These are phyloP conservation scores for Drosophila pruinosa DNA, from an alignment of 1,140 invertebrate species.

Conservation along the genomic window DNA sequence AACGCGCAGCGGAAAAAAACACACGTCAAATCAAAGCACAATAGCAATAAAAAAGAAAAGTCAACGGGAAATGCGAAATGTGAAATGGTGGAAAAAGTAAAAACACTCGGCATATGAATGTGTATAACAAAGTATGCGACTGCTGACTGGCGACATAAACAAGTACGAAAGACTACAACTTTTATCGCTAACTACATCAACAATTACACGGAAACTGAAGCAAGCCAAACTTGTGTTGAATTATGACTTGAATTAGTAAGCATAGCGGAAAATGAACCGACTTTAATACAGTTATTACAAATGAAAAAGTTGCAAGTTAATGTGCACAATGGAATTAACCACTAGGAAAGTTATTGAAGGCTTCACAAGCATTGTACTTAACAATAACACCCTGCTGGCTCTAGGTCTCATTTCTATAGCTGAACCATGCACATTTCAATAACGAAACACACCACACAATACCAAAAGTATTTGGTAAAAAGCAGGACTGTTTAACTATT, in stretches of 20 bases:
- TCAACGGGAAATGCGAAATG: conserved; percentile 12
- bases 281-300: background rate
- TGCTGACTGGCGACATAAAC: conserved; percentile 5
- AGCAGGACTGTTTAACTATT: too few species aligned
- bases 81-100: background rate
- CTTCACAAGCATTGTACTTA: too few species aligned
- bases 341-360: background rate
- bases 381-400: too few species aligned
- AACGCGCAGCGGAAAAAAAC: conserved; percentile 10
- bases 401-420: too few species aligned
- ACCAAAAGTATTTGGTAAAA: too few species aligned
- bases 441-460: too few species aligned
- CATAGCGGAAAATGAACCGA: background rate
- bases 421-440: too few species aligned
- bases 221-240: background rate
- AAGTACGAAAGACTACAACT: background rate
- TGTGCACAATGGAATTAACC: background rate
- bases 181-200: conserved; percentile 33
- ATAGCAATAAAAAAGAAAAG: conserved; percentile 27
- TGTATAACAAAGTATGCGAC: background rate
- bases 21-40: conserved; percentile 36
- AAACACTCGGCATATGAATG: background rate
- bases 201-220: conserved; percentile 21
- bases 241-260: conserved; percentile 3
- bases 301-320: background rate